Base-by-base conservation (phyloP, 2,888 invertebrate species). In the Lepidochrysops patricia region DNA sequence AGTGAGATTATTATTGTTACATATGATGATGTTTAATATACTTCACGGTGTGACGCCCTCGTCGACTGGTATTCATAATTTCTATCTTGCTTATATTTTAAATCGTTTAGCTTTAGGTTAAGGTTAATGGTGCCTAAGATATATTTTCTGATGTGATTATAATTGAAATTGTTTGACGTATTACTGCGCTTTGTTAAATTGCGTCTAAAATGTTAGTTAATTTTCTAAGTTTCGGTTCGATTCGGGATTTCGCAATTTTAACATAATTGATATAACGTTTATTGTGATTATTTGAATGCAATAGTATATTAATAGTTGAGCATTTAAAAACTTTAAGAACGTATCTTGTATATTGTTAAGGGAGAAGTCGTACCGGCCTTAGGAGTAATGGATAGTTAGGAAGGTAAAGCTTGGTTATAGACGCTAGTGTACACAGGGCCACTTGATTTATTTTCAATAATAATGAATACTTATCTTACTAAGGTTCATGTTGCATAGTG, bases 271-370 rank as follows among this genome's bases (percentile, higher is more conserved):
- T 61, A 50, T 58, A 64, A 60, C 57, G 57, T 70, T 68, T 72
- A 74, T 76, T 76, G 73, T 79, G 74, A 82, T 83, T 78, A 78
- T 74, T 69, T 73, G 73, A 76, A 59, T 72, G 78, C 81, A 84
- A 82, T 82, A 81, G 75, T 78, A 67, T 81, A 79, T 77, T 77
- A 69, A 78, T 80, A 84, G 84, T 84, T 86, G 79, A 80, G 73
- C 74, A 75, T 82, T 82, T 73, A 78, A 84, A 52, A 82, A 77
- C 72, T 77, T 75, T 78, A 81, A 79, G 77, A 81, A 79, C 82
- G 83, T 81, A 82, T 80, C 80, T 84, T 85, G 80, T 84, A 80
- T 84, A 80, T 82, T 81, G 79, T 81, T 79, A 82, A 84, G 82
- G 76, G 74, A 73, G 77, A 78, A 79, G 70, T 61, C 79, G 80